Evolutionary conservation across 2,888 invertebrate species (phyloP), one percentile per base, ranked within the genome.

Genomic region (Brachycybe producta): DNA sequence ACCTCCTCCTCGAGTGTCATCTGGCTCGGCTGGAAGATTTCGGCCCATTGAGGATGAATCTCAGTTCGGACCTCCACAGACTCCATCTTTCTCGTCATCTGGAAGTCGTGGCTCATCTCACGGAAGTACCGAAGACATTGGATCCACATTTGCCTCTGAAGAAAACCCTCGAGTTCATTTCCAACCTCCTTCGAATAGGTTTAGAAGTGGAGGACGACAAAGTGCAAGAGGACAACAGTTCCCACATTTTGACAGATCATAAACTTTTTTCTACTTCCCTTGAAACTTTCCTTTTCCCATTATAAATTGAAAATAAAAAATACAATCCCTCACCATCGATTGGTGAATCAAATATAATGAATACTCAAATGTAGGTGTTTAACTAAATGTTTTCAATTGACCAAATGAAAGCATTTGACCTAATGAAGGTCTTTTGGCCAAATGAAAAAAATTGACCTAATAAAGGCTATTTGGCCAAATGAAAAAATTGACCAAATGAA

Each of bases 171-270:
- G 8, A 13, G 28, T 13, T 11, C 24, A 30, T 27, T 42, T 42
- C n/a, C 43, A 42, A 42, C 28, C 43, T 5, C n/a, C 43, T 5
- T 30, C 43, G 2, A 5, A 19, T 8, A 23, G 43, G 1, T 26
- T 42, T 27, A n/a, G n/a, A n/a, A n/a, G n/a, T n/a, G 27, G 43
- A 17, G 43, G n/a, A 42, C 27, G 43, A n/a, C 43, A 27, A 27
- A 27, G 43, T 17, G 27, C n/a, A 26, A 24, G 28, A 42, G 28
- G 27, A 21, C 28, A 42, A 42, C 27, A 27, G 21, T 42, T 42
- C 17, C 43, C 43, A n/a, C 19, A 21, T 17, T 42, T 42, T 27
- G 28, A 30, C 43, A 27, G 27, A 3, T 42, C 43, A 13, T 42
- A 42, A n/a, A 27, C 5, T n/a, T n/a, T n/a, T n/a, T n/a, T n/a